Conservation (phyloP, 2,113 vertebrate species). For the Marcusenius ussheri region DNA sequence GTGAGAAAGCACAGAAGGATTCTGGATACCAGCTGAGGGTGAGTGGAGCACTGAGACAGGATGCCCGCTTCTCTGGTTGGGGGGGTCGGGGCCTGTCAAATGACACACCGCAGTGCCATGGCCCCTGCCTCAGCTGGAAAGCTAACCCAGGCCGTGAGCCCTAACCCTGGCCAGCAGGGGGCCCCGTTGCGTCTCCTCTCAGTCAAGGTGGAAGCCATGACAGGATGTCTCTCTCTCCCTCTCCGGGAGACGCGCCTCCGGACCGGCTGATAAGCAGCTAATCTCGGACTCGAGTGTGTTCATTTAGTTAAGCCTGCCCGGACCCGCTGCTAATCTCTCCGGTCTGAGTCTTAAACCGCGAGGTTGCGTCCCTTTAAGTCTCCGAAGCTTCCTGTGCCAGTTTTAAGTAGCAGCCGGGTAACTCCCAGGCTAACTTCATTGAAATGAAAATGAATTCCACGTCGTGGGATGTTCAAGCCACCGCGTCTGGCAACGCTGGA, state of each 20-base stretch:
- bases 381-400: conserved; percentile 19
- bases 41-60: not conserved
- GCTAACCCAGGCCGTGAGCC: not conserved
- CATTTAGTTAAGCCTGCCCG: conserved; percentile 36
- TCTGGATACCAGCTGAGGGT: not conserved
- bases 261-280: conserved; percentile 34
- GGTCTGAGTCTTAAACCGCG: conserved; percentile 8
- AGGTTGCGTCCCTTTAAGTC: conserved; percentile 18
- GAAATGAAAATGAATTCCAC: conserved; percentile 40
- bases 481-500: conserved; percentile 32
- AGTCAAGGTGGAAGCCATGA: not conserved
- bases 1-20: not conserved
- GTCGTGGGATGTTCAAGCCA: conserved; percentile 34
- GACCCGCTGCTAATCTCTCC: conserved; percentile 34
- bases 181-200: not conserved
- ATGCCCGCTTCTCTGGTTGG: not conserved
- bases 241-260: conserved; percentile 12
- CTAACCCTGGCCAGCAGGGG: not conserved
- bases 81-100: not conserved
- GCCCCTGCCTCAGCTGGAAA: not conserved
- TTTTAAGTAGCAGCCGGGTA: conserved; percentile 32
- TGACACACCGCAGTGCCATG: not conserved
- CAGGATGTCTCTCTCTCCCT: not conserved
- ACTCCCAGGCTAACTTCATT: conserved; percentile 26
- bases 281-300: conserved; percentile 40